These are phyloP conservation scores for Catostomus latipinnis DNA, from an alignment of 2,797 vertebrate genomes.

Conservation along the genomic window DNA sequence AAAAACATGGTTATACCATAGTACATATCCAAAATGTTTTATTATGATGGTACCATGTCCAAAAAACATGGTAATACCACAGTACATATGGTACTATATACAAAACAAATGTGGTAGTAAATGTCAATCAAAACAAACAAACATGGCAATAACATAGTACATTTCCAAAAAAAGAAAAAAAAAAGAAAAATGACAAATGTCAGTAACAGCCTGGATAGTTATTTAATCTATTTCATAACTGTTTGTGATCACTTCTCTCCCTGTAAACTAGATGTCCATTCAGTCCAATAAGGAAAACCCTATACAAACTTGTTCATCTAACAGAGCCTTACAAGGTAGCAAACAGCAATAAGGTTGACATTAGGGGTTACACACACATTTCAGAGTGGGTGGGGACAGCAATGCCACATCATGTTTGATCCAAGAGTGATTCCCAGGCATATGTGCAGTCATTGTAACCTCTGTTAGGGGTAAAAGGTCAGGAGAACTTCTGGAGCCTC, in stretches of 20 bases:
- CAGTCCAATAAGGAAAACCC: conserved; percentile 33
- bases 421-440: neutral
- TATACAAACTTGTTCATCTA: conserved; percentile 8
- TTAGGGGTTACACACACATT: conserved; percentile 32
- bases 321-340: conserved; percentile 21
- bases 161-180: no score
- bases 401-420: conserved; percentile 31
- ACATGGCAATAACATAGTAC: no score
- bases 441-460: conserved; percentile 18
- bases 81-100: no score
- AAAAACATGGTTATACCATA: neutral
- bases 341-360: conserved; percentile 40
- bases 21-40: no score
- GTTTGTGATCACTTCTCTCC: conserved; percentile 41
- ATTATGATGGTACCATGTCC: no score
- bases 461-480: conserved; percentile 47
- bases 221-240: conserved; percentile 23
- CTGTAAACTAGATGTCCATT: neutral
- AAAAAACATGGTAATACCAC: no score
- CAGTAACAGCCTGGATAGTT: neutral
- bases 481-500: neutral
- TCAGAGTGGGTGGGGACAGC: conserved; percentile 12
- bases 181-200: no score
- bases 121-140: no score
- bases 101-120: no score